A percentile compares a stretch with the other conserved stretches of the same genome.
Conservation (phyloP, 2,113 vertebrate species). For the Eudyptes chrysolophus region DNA sequence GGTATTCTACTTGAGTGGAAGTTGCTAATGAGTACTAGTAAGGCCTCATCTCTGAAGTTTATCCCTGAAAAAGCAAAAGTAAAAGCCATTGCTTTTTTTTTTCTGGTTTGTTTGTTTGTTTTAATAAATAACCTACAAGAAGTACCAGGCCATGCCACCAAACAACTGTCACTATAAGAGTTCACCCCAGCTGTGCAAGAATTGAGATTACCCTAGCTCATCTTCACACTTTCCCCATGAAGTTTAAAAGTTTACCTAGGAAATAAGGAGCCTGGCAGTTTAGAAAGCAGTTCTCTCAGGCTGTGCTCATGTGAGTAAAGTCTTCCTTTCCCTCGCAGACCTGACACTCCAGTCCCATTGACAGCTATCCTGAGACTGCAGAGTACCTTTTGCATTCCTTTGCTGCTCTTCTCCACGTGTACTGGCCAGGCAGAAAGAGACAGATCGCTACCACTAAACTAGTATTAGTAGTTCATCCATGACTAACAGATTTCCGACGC, state of each 20-base stretch:
- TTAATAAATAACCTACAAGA: not conserved
- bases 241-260: not conserved
- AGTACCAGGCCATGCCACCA: not conserved
- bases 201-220: not conserved
- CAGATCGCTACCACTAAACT: not conserved
- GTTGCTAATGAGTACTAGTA: not conserved
- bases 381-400: not conserved
- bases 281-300: not conserved
- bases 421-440: not conserved
- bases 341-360: not conserved
- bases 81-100: not conserved
- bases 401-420: not conserved
- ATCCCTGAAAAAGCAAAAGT: not conserved
- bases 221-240: not conserved
- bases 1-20: not conserved
- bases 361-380: not conserved
- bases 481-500: not conserved
- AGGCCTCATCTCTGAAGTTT: not conserved
- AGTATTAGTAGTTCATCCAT: not conserved
- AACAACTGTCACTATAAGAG: not conserved
- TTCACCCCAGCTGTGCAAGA: not conserved
- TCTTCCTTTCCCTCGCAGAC: not conserved
- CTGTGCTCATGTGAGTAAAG: not conserved
- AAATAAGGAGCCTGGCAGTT: not conserved
- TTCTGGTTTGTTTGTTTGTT: not conserved